Percentiles rank a stretch among this genome's conserved stretches.
Evolutionary conservation across 2,888 invertebrate species (phyloP).

Genomic region (Saturnia japonica): DNA sequence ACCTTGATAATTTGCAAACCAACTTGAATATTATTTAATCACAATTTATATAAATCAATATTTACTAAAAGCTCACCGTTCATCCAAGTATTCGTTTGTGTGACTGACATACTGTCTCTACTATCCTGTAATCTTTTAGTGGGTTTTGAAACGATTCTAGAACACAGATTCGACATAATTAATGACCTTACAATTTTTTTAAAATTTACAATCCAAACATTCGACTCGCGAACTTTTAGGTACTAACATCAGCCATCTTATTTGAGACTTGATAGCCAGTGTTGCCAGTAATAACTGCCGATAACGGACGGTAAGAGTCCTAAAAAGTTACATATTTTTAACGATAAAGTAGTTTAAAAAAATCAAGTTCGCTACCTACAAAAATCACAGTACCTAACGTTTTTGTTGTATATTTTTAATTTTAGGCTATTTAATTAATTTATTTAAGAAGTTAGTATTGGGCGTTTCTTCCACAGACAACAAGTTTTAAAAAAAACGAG

Average conservation of each 20-base stretch:
- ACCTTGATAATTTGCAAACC: conserved; percentile 39
- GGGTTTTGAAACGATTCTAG: conserved; percentile 88
- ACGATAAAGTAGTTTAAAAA: background rate
- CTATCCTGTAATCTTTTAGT: conserved; percentile 89
- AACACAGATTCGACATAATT: conserved; percentile 88
- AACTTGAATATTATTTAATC: conserved; percentile 34
- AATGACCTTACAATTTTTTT: conserved; percentile 40
- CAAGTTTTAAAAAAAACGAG: too few relatives aligned
- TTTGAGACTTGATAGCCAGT: conserved; percentile 31
- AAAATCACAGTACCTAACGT: too few relatives aligned
- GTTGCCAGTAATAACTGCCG: conserved; percentile 17
- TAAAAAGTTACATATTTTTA: background rate
- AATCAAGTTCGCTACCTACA: too few relatives aligned
- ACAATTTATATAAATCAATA: conserved; percentile 50
- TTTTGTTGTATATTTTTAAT: too few relatives aligned
- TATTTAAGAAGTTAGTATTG: too few relatives aligned
- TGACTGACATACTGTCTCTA: conserved; percentile 87
- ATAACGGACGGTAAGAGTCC: background rate
- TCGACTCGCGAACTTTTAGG: conserved; percentile 42
- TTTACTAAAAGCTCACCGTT: conserved; percentile 86
- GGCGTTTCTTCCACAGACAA: too few relatives aligned
- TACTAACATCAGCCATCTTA: conserved; percentile 62
- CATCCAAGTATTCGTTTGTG: conserved; percentile 93
- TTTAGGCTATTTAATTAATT: too few relatives aligned
- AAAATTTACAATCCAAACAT: conserved; percentile 51